Conservation (phyloP, 2,888 invertebrate genomes). For the Erebia epiphron region DNA sequence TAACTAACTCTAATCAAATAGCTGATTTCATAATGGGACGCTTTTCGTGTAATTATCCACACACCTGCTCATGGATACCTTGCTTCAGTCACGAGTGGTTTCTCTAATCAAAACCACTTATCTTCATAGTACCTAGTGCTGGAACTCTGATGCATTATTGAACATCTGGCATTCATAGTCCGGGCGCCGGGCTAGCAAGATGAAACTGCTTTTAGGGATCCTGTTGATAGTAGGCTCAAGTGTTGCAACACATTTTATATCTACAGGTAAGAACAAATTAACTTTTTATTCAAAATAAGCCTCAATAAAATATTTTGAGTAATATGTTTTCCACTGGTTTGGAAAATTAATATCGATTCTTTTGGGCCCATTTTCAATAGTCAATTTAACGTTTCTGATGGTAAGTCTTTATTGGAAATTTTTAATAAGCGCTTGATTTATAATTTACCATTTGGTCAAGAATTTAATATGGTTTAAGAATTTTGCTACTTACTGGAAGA, state of each 20-base stretch:
- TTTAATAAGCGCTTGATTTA: no score
- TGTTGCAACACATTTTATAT: conserved; percentile 54
- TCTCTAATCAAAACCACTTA: not conserved
- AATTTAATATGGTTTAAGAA: no score
- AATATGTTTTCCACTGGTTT: no score
- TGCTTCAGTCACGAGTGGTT: not conserved
- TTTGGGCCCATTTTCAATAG: no score
- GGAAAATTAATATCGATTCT: no score
- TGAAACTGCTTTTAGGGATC: conserved; percentile 59
- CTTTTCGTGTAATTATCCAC: not conserved
- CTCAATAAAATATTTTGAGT: not conserved
- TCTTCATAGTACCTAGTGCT: not conserved
- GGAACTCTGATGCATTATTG: not conserved
- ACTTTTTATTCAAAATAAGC: not conserved
- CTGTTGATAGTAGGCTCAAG: conserved; percentile 50
- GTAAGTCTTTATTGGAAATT: no score
- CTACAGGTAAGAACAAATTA: conserved; percentile 54
- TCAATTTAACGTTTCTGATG: no score
- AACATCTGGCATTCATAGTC: not conserved
- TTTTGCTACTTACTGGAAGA: no score
- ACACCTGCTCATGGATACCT: not conserved
- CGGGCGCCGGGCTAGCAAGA: conserved; percentile 46
- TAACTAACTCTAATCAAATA: conserved; percentile 6
- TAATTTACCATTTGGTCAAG: no score
- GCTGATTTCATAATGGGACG: not conserved